A percentile compares a stretch with the other conserved stretches of the same genome.
Conservation (phyloP, 2,888 invertebrate genomes). For the Charanyca ferruginea region DNA sequence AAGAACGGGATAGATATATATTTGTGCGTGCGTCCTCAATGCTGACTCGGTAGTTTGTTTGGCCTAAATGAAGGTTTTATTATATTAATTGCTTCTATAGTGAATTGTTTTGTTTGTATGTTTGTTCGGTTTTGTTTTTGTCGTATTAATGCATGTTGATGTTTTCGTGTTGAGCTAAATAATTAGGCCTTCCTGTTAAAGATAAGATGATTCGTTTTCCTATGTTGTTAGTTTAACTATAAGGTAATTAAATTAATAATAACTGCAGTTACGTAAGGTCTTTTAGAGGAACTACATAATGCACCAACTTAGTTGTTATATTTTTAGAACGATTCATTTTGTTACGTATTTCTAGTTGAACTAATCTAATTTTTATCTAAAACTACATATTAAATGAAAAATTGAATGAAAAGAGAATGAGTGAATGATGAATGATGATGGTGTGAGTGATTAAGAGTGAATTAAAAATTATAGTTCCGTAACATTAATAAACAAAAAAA, state of each 20-base stretch:
- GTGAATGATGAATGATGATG: too few species aligned
- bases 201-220: conserved; percentile 37
- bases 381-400: too few species aligned
- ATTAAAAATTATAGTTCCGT: too few species aligned
- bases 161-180: conserved; percentile 30
- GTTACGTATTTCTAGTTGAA: too few species aligned
- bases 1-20: conserved; percentile 74
- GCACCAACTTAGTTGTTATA: background rate
- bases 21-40: conserved; percentile 72
- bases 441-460: too few species aligned
- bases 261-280: conserved; percentile 25
- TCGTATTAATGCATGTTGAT: conserved; percentile 36
- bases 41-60: conserved; percentile 72
- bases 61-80: conserved; percentile 84
- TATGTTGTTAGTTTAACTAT: conserved; percentile 3
- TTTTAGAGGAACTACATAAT: background rate
- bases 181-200: conserved; percentile 34
- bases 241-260: conserved; percentile 15
- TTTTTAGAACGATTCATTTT: background rate
- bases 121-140: conserved; percentile 59
- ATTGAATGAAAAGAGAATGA: too few species aligned
- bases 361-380: too few species aligned
- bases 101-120: conserved; percentile 70
- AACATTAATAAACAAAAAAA: too few species aligned
- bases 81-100: conserved; percentile 80